Conservation (phyloP, 2,888 invertebrate species). For the Hartigia nigra region DNA sequence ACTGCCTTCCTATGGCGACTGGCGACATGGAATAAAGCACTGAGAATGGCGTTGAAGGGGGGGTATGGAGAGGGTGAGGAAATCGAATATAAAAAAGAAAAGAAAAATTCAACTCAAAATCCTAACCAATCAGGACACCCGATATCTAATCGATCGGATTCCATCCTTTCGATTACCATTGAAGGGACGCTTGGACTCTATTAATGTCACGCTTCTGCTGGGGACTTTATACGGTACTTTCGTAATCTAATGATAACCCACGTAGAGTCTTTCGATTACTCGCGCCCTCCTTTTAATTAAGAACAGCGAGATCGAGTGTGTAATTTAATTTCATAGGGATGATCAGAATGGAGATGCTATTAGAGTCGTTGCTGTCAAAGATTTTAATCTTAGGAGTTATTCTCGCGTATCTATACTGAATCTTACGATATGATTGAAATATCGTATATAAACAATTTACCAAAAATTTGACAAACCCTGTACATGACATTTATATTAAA, state of each 20-base stretch:
- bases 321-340: not conserved
- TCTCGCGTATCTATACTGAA: not conserved
- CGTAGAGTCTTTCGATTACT: not conserved
- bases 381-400: not conserved
- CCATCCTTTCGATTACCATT: not conserved
- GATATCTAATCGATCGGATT: not conserved
- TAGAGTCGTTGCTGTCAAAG: not conserved
- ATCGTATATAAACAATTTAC: not conserved
- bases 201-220: not conserved
- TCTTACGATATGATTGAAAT: not conserved
- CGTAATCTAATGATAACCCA: not conserved
- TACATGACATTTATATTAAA: not conserved
- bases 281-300: not conserved
- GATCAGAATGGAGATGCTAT: not conserved
- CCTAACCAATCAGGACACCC: not conserved
- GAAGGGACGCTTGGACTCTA: not conserved
- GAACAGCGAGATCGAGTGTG: not conserved
- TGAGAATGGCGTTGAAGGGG: not conserved
- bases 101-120: not conserved
- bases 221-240: not conserved
- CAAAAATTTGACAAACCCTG: not conserved
- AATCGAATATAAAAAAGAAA: not conserved
- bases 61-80: not conserved
- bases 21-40: not conserved
- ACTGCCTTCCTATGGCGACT: conserved; percentile 27